A percentile compares a stretch with the other conserved stretches of the same genome.
These are phyloP conservation scores for Hypena proboscidalis DNA, from an alignment of 2,888 invertebrate genomes.

Conservation along the genomic window DNA sequence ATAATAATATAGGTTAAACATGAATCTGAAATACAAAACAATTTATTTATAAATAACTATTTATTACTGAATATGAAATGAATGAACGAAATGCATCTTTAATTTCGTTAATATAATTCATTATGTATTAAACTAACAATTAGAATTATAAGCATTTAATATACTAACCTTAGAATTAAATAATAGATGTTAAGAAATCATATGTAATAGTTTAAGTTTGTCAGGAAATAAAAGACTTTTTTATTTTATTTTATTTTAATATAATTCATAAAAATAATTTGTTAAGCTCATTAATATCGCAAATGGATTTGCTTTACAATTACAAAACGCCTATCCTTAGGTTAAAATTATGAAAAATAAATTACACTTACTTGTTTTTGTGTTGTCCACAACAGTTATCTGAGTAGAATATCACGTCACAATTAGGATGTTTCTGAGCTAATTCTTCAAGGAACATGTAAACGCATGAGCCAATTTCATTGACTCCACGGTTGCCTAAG, in stretches of 20 bases:
- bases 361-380: conserved; percentile 8
- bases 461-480: conserved; percentile 12
- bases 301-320: no score
- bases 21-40: conserved; percentile 8
- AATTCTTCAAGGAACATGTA: background rate
- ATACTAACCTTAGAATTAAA: no score
- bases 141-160: no score
- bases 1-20: conserved; percentile 13
- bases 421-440: conserved; percentile 5
- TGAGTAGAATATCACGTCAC: conserved; percentile 12
- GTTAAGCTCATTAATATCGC: no score
- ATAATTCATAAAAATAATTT: background rate
- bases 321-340: no score
- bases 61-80: background rate
- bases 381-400: conserved; percentile 20
- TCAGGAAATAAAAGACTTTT: no score
- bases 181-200: no score
- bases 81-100: background rate
- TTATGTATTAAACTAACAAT: no score
- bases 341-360: no score
- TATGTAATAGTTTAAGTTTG: no score
- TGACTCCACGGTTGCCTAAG: conserved; percentile 8
- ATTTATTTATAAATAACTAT: background rate
- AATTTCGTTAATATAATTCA: background rate
- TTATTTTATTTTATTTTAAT: no score